Base-by-base conservation (phyloP, 1,140 invertebrate genomes). In the Panagrolaimus sp. region DNA sequence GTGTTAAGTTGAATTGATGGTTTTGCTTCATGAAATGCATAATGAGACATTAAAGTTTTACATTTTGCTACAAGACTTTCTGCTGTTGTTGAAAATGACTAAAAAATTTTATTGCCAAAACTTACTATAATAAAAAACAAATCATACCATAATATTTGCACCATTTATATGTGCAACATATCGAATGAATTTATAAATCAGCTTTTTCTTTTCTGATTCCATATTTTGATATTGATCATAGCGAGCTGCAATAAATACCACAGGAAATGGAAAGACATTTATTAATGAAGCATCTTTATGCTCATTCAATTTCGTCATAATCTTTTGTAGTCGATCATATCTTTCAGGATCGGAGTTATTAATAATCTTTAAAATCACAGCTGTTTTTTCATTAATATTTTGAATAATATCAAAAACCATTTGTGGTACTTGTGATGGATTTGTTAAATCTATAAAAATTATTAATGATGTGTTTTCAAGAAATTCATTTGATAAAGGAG, bases 141-240 rank as follows among this genome's bases (percentile, higher is more conserved):
- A 57, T 16, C 51, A 57, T 11, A 57, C 51, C 51, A 57, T 11
- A 20, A 57, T 11, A 57, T 57, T 27, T 20, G 51, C 51, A 9
- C 51, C 51, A 27, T 57, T 20, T 25, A 57, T 57, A 27, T 57
- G 51, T 5, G 51, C 51, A 8, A 57, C 51, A 16, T 25, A 57
- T 57, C 51, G 20, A 27, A 57, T 20, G 20, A 57, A 57, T 13
- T 57, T 57, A 25, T 57, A 57, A 2, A 57, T 20, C 51, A 57
- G 11, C 9, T 57, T 57, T 57, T 57, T 57, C 14, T 27, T 20
- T 25, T 57, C 51, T 27, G 27, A 25, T 9, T 57, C 51, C 20
- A 57, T 25, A 20, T 57, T 57, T 57, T 57, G 51, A 27, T 20
- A 57, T 13, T 57, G 51, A 20, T 57, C 51, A 57, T 25, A 57